phyloP scores from a whole-genome alignment of 35 echinoderm and acorn worm genomes.

The Apostichopus japonicus region DNA sequence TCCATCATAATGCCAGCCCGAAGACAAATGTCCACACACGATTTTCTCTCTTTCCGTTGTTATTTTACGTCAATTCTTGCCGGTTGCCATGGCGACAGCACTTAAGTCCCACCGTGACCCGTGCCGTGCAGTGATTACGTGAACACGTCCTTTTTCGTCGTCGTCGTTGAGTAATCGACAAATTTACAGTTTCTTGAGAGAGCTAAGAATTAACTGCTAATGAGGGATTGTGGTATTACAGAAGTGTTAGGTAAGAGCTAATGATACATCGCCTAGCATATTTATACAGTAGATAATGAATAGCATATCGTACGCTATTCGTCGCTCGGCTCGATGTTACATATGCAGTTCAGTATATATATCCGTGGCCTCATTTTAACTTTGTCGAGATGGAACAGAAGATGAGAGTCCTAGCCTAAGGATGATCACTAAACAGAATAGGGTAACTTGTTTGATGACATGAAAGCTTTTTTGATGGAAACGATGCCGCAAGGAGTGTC shows the following conservation, averaged over 20 bases:
- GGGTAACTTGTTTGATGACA: neutral
- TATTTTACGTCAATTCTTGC: conserved; percentile 48
- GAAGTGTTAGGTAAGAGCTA: neutral
- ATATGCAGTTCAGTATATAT: no score
- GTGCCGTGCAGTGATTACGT: conserved; percentile 47
- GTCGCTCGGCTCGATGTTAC: no score
- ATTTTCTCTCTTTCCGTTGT: neutral
- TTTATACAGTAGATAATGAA: no score
- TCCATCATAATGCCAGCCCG: neutral
- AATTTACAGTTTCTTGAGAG: neutral
- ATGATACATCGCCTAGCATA: no score
- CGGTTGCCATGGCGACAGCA: neutral
- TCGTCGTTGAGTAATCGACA: neutral
- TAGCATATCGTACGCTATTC: no score
- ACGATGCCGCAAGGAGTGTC: neutral
- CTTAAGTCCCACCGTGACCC: neutral
- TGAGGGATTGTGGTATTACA: conserved; percentile 5
- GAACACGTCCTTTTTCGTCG: neutral
- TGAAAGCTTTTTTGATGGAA: neutral
- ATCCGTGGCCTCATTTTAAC: no score
- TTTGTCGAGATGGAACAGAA: no score
- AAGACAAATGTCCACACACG: conserved; percentile 28
- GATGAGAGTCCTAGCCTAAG: no score
- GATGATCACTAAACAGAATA: neutral
- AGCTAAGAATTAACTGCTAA: conserved; percentile 10